phyloP scores from a whole-genome alignment of 92 coral and sea anemone species.

The Parazoanthus swiftii region DNA sequence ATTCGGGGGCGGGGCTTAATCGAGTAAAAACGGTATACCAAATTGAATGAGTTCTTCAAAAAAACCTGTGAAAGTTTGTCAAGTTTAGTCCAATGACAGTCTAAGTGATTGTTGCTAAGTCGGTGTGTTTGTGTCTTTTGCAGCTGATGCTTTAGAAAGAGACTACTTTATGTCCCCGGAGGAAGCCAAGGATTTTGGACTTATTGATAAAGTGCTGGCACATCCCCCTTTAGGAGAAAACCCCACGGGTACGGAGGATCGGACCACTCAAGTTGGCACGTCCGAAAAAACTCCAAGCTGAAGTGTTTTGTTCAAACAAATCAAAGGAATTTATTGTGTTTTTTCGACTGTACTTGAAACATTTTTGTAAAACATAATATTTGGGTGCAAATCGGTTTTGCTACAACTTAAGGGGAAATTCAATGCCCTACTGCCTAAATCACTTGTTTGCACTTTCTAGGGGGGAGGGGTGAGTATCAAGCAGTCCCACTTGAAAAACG shows the following conservation, averaged over 20 bases:
- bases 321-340: background rate
- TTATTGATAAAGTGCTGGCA: slow-evolving; percentile 90
- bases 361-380: too few species aligned
- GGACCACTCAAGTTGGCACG: background rate
- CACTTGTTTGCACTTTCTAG: background rate
- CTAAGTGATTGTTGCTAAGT: background rate
- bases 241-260: background rate
- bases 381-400: background rate
- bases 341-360: background rate
- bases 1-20: too few species aligned
- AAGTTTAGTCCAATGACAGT: too few species aligned
- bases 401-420: background rate
- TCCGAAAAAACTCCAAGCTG: slow-evolving; percentile 6
- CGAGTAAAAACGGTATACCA: too few species aligned
- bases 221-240: slow-evolving; percentile 73
- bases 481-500: too few species aligned
- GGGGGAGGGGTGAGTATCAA: too few species aligned
- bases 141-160: slow-evolving; percentile 94
- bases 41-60: too few species aligned
- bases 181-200: slow-evolving; percentile 94
- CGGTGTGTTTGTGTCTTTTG: background rate
- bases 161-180: slow-evolving; percentile 97
- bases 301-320: background rate
- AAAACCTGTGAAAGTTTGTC: too few species aligned
- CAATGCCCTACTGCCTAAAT: too few species aligned